Base-by-base conservation (phyloP, 2,888 invertebrate species). In the Tholera decimalis region DNA sequence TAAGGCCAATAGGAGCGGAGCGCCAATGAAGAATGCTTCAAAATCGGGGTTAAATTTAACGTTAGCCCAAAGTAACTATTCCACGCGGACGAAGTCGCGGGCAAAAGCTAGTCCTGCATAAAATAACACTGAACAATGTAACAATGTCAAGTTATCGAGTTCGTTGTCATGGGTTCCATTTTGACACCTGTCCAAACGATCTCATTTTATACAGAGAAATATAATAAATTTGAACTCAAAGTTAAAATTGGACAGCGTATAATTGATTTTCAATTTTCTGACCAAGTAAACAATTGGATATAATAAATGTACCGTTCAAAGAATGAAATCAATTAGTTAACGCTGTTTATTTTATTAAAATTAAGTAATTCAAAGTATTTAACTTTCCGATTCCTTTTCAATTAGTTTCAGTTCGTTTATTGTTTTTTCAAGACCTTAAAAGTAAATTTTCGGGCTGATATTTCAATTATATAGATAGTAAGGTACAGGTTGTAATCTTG, bases 341-440 rank as follows among this genome's bases (percentile, higher is more conserved):
- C 22, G 18, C 24, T 43, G 33, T n/a, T 26, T 56, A 18, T 28
- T 28, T n/a, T 41, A 4, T 41, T 41, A n/a, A n/a, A n/a, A n/a
- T n/a, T n/a, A n/a, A n/a, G n/a, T n/a, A n/a, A n/a, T n/a, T n/a
- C n/a, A n/a, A n/a, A n/a, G n/a, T n/a, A n/a, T n/a, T n/a, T n/a
- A n/a, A n/a, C n/a, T n/a, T n/a, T n/a, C n/a, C n/a, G n/a, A n/a
- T n/a, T n/a, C n/a, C n/a, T n/a, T n/a, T n/a, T n/a, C n/a, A n/a
- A n/a, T n/a, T n/a, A n/a, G 41, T 35, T 54, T 54, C 24, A 33
- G 22, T 30, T n/a, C 11, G n/a, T 26, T 15, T 18, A 53, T 53
- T 18, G 24, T n/a, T 35, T 15, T 2, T 37, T 37, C n/a, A 4
- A 37, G n/a, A 4, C 5, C 2, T 13, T 1, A n/a, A 8, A 2